Percentiles rank a stretch among this genome's conserved stretches.
These are phyloP conservation scores for Carposina sasakii DNA, from an alignment of 1,140 invertebrate species.

Conservation along the genomic window DNA sequence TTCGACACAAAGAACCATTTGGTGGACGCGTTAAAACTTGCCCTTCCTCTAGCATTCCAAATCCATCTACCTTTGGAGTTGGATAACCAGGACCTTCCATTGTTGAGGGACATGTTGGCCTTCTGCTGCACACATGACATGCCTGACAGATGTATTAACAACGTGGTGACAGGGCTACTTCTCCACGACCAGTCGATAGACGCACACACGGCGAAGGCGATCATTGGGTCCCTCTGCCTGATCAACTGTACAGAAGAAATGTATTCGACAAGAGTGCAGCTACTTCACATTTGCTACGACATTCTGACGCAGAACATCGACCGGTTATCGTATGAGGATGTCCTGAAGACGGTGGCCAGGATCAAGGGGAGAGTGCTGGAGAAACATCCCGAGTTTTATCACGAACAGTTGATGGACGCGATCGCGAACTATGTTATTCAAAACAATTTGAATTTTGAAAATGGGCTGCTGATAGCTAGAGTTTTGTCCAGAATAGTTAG, in stretches of 20 bases:
- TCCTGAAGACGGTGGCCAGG: slow-evolving; percentile 62
- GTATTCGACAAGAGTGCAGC: slow-evolving; percentile 52
- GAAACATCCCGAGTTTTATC: slow-evolving; percentile 72
- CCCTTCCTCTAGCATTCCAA: slow-evolving; percentile 77
- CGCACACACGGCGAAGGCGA: slow-evolving; percentile 55
- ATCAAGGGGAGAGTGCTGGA: slow-evolving; percentile 54
- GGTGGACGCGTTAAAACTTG: slow-evolving; percentile 74
- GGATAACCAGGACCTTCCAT: slow-evolving; percentile 64
- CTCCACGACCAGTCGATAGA: slow-evolving; percentile 59
- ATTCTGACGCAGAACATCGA: slow-evolving; percentile 59
- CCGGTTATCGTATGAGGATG: slow-evolving; percentile 55
- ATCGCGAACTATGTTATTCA: slow-evolving; percentile 63
- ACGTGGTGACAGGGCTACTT: slow-evolving; percentile 62
- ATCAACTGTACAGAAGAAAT: slow-evolving; percentile 48
- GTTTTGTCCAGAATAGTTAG: slow-evolving; percentile 73
- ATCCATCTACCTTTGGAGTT: slow-evolving; percentile 72
- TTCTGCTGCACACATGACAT: slow-evolving; percentile 68
- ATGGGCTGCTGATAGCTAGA: slow-evolving; percentile 64
- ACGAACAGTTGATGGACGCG: slow-evolving; percentile 73
- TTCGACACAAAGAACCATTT: slow-evolving; percentile 68
- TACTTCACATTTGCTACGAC: slow-evolving; percentile 61
- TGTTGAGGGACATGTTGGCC: slow-evolving; percentile 69
- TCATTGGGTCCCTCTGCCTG: slow-evolving; percentile 69
- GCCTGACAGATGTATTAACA: slow-evolving; percentile 63
- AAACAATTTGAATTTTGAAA: slow-evolving; percentile 67